These are phyloP conservation scores for Macrosoma leucophasiata DNA, from an alignment of 2,888 invertebrate species.

Conservation along the genomic window DNA sequence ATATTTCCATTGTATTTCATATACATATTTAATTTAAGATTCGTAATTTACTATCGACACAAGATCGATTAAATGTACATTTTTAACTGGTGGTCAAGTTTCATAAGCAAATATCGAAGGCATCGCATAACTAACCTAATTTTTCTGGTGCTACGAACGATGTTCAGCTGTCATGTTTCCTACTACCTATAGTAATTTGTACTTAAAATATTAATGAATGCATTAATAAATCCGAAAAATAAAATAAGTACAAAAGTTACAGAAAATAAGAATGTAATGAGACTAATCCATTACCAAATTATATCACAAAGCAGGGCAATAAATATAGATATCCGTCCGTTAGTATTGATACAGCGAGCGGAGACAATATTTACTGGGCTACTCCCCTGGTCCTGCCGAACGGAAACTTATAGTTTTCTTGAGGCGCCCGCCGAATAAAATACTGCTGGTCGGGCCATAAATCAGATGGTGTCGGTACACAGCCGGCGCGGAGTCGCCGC, in stretches of 20 bases:
- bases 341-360: conserved; percentile 64
- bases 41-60: too few species aligned
- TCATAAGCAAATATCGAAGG: too few species aligned
- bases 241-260: conserved; percentile 28
- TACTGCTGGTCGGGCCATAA: conserved; percentile 70
- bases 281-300: conserved; percentile 69
- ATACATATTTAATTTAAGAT: too few species aligned
- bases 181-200: neutral
- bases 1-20: too few species aligned
- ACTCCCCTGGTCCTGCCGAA: conserved; percentile 70
- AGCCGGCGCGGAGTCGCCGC: too few species aligned
- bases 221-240: too few species aligned
- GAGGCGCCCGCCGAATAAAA: conserved; percentile 75
- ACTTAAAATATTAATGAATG: neutral
- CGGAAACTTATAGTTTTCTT: conserved; percentile 76
- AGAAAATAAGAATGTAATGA: conserved; percentile 47
- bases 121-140: too few species aligned
- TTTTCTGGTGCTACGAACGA: too few species aligned
- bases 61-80: too few species aligned
- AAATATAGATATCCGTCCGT: conserved; percentile 69
- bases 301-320: conserved; percentile 62
- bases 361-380: conserved; percentile 73
- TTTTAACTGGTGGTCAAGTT: too few species aligned
- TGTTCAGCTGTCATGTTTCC: too few species aligned
- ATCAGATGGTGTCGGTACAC: conserved; percentile 67